phyloP scores from a whole-genome alignment of 2,113 vertebrate genomes.

The Lophotis ruficrista region DNA sequence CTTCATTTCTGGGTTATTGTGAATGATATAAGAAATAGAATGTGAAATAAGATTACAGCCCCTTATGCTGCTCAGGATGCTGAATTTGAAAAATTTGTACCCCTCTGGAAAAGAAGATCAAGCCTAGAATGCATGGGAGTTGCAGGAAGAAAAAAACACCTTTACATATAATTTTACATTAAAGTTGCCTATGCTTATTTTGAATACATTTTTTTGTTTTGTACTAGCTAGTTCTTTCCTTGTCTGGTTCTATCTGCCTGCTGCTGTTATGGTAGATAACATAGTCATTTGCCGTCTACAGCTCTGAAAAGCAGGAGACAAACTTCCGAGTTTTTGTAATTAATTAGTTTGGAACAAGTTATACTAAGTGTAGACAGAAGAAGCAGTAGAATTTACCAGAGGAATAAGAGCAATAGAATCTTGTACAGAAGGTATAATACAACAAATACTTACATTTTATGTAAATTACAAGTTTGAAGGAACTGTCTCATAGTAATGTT shows the following conservation, averaged over 20 bases:
- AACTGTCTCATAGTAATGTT: neutral
- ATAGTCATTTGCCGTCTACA: neutral
- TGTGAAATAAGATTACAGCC: neutral
- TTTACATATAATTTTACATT: neutral
- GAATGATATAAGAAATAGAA: neutral
- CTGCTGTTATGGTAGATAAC: neutral
- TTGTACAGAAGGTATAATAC: neutral
- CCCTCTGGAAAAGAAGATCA: neutral
- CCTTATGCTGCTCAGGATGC: neutral
- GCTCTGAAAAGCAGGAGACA: neutral
- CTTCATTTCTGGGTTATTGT: neutral
- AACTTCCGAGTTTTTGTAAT: neutral
- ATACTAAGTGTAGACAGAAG: neutral
- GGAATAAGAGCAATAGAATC: neutral
- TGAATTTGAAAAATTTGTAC: neutral
- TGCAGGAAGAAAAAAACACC: fast-evolving
- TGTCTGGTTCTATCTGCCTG: neutral
- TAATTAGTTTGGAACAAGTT: neutral
- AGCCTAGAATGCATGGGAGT: neutral
- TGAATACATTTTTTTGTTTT: neutral
- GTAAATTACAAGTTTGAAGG: neutral
- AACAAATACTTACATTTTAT: neutral
- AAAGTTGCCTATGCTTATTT: neutral
- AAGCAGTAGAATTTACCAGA: neutral
- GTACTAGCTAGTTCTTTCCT: neutral